Conservation (phyloP, 53 echinoderm and acorn worm species). For the Astropecten irregularis region DNA sequence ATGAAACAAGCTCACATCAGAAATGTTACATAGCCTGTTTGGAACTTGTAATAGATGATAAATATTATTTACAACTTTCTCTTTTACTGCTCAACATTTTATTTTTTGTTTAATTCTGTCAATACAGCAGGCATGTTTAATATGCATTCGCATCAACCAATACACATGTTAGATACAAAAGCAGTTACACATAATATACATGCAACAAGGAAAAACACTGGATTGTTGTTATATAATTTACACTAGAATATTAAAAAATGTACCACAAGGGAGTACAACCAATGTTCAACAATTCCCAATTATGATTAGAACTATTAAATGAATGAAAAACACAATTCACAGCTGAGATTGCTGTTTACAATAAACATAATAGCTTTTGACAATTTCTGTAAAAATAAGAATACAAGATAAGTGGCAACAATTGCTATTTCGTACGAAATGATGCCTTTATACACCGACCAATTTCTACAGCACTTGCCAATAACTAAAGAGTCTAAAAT, state of each 20-base stretch:
- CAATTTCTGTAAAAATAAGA: not conserved
- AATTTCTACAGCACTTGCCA: too few species aligned
- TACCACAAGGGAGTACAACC: not conserved
- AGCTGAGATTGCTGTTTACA: not conserved
- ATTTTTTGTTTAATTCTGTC: not conserved
- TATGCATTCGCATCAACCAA: not conserved
- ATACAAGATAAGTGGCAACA: too few species aligned
- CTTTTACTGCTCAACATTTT: conserved; percentile 22
- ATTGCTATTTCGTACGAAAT: too few species aligned
- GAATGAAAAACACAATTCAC: not conserved
- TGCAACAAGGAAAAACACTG: not conserved
- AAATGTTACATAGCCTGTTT: not conserved
- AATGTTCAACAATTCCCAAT: not conserved
- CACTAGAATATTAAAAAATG: not conserved
- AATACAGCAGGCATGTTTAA: conserved; percentile 33
- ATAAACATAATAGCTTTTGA: not conserved
- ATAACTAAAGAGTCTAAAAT: too few species aligned
- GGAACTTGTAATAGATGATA: conserved; percentile 24
- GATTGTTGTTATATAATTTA: not conserved
- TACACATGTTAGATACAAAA: conserved; percentile 5
- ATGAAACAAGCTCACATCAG: conserved; percentile 28
- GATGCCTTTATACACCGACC: too few species aligned
- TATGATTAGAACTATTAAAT: not conserved
- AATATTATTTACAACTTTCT: conserved; percentile 52
- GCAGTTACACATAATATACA: conserved; percentile 34